Base-by-base conservation (phyloP, 2,113 vertebrate genomes). In the Cranoglanis bouderius region DNA sequence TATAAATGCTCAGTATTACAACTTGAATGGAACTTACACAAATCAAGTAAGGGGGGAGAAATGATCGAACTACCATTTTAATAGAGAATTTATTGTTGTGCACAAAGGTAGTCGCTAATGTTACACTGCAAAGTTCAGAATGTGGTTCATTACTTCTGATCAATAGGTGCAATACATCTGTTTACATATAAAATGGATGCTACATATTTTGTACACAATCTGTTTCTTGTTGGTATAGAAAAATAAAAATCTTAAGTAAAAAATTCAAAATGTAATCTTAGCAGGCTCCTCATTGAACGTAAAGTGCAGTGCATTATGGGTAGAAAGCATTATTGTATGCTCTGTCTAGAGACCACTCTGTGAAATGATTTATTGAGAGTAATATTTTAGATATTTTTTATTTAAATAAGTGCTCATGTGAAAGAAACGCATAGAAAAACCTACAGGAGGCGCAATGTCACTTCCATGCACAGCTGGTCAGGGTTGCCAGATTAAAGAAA, bases 351-450 rank as follows among this genome's bases (percentile, higher is more conserved):
- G 80, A 29, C 12, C 51, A 18, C n/a, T 38, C 24, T 26, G 21
- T 61, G 21, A 83, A 82, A 29, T 61, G 61, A 49, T 67, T 65
- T 49, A 65, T 67, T 70, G 29, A 51, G 61, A 12, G 32, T 12
- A n/a, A 19, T 19, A 21, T 24, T 21, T 21, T 1, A 49, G 16
- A 85, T 29, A 43, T 18, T 49, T 49, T 49, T 49, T 29, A 80
- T n/a, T 59, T 18, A 67, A 65, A 35, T n/a, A 3, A 70, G 32
- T 26, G 0, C 0, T 53, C 2, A 29, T n/a, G 46, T 89, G 87
- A 88, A 88, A 90, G 90, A 88, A 88, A 86, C 86, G 55, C 82
- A 90, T 80, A 86, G 84, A 90, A 89, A 88, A 88, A 86, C 88
- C 70, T 78, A 90, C 85, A 86, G 84, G 88, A 88, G 88, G 90